phyloP scores from a whole-genome alignment of 30 jellyfish, hydroid and myxozoan species.

The Mastigias papua region DNA sequence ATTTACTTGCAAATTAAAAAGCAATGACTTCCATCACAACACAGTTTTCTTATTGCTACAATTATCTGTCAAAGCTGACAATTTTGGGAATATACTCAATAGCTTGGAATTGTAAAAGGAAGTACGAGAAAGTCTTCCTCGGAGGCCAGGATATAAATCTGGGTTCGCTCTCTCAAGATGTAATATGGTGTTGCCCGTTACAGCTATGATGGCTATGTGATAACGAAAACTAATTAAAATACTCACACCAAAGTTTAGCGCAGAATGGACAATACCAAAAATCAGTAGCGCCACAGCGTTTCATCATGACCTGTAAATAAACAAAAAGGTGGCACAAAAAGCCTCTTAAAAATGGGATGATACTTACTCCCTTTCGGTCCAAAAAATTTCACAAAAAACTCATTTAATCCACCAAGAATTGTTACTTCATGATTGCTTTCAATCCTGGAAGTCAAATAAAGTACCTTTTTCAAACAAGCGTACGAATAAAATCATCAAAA shows the following conservation, averaged over 20 bases:
- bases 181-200: no score
- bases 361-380: slow-evolving; percentile 98
- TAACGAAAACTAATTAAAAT: not conserved
- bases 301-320: not conserved
- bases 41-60: not conserved
- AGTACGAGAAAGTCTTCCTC: no score
- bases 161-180: no score
- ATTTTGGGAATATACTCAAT: no score
- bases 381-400: slow-evolving; percentile 92
- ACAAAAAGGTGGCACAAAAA: no score
- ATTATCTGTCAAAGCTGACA: no score
- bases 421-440: slow-evolving; percentile 98
- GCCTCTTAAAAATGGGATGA: not conserved
- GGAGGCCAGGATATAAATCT: no score
- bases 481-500: not conserved
- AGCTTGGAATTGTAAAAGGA: no score
- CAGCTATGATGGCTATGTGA: no score
- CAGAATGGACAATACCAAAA: not conserved
- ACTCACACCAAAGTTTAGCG: not conserved
- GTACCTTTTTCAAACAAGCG: not conserved
- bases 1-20: no score
- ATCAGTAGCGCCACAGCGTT: not conserved
- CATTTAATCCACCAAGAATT: slow-evolving; percentile 97
- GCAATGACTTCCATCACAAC: not conserved
- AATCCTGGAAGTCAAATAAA: slow-evolving; percentile 61